These are phyloP conservation scores for Lycia hirtaria DNA, from an alignment of 2,888 invertebrate genomes.

Conservation along the genomic window DNA sequence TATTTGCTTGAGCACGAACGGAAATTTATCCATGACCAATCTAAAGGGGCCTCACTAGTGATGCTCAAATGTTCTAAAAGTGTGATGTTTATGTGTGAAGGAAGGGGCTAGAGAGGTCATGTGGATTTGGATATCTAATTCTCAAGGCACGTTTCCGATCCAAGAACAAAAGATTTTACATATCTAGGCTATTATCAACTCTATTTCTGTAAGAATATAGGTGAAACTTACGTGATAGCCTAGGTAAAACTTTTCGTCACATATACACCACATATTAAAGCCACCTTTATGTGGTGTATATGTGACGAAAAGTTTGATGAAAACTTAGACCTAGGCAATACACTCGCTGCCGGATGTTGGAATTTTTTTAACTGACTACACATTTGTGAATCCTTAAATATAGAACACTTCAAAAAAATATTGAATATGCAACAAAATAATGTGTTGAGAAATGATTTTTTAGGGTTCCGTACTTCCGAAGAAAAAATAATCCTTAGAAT, in stretches of 20 bases:
- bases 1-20: slow-evolving; percentile 73
- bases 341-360: too few relatives aligned
- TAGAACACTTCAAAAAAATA: too few relatives aligned
- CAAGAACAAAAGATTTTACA: slow-evolving; percentile 68
- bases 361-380: too few relatives aligned
- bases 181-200: slow-evolving; percentile 47
- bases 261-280: too few relatives aligned
- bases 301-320: slow-evolving; percentile 62
- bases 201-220: slow-evolving; percentile 51
- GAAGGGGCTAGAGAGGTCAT: slow-evolving; percentile 54
- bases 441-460: too few relatives aligned
- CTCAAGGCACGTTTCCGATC: slow-evolving; percentile 65
- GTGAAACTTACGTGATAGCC: slow-evolving; percentile 48
- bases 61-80: slow-evolving; percentile 39
- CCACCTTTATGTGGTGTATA: too few relatives aligned
- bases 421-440: too few relatives aligned
- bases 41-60: slow-evolving; percentile 47
- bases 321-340: too few relatives aligned
- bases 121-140: slow-evolving; percentile 65
- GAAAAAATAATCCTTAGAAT: too few relatives aligned
- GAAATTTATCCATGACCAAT: slow-evolving; percentile 55
- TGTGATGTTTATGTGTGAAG: slow-evolving; percentile 42
- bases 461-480: too few relatives aligned
- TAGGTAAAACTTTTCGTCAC: too few relatives aligned
- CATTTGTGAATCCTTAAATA: too few relatives aligned